phyloP scores from a whole-genome alignment of 2,888 invertebrate species.

The Cataglyphis albicans region DNA sequence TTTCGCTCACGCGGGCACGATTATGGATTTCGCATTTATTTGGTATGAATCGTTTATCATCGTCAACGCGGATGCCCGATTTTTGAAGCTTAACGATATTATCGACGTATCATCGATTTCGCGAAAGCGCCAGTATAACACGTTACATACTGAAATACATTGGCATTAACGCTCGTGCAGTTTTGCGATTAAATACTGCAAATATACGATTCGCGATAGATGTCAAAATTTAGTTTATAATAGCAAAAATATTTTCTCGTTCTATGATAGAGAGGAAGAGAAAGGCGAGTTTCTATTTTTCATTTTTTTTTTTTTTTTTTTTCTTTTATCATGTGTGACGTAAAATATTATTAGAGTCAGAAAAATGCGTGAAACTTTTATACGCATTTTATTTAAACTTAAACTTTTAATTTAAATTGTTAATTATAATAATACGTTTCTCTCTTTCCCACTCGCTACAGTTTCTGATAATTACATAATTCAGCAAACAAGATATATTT shows the following conservation, averaged over 20 bases:
- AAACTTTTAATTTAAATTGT: not conserved
- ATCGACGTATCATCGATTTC: constrained; percentile 51
- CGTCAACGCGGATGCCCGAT: constrained; percentile 48
- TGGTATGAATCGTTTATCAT: constrained; percentile 49
- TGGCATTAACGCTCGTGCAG: constrained; percentile 41
- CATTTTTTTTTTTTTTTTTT: not conserved
- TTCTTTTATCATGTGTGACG: not conserved
- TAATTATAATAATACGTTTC: not conserved
- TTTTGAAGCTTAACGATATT: constrained; percentile 56
- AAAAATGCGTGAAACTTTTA: not conserved
- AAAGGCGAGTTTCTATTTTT: not conserved
- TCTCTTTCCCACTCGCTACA: not conserved
- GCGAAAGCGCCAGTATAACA: constrained; percentile 46
- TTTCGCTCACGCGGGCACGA: constrained; percentile 50
- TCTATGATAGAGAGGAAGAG: not conserved
- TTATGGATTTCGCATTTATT: constrained; percentile 55
- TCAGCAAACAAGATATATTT: too few species aligned
- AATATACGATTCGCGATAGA: constrained; percentile 12
- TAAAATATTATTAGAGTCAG: not conserved
- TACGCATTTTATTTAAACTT: not conserved
- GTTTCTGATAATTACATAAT: not conserved
- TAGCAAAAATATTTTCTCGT: not conserved
- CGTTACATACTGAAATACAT: constrained; percentile 39
- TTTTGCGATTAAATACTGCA: constrained; percentile 47
- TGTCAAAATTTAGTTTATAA: constrained; percentile 22